phyloP scores from a whole-genome alignment of 2,888 invertebrate species.

The Anticlea derivata region DNA sequence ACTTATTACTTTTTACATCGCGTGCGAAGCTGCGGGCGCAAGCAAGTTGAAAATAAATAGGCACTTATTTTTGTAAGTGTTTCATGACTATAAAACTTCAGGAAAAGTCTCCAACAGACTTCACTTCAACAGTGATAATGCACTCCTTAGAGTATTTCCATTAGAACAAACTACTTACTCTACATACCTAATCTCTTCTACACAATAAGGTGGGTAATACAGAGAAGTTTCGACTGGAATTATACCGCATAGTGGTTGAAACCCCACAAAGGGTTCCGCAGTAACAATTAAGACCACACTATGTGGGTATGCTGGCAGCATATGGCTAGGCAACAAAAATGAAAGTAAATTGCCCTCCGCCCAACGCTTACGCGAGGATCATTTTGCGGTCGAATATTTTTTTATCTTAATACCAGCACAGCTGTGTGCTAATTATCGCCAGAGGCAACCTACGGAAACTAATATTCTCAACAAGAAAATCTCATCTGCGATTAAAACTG shows the following conservation, averaged over 20 bases:
- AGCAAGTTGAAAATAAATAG: no score
- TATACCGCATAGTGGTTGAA: constrained; percentile 45
- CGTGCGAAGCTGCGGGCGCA: no score
- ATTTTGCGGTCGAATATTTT: constrained; percentile 41
- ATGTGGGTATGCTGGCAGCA: constrained; percentile 43
- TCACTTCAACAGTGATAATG: constrained; percentile 9
- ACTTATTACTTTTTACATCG: no score
- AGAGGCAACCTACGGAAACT: no score
- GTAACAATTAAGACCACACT: constrained; percentile 52
- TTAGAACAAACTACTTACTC: constrained; percentile 27
- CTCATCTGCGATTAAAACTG: no score
- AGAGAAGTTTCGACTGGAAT: constrained; percentile 46
- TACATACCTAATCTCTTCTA: constrained; percentile 31
- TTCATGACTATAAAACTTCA: background rate
- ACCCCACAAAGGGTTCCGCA: constrained; percentile 48
- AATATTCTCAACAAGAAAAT: no score
- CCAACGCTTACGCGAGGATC: constrained; percentile 33
- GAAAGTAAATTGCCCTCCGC: constrained; percentile 43
- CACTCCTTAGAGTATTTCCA: constrained; percentile 15
- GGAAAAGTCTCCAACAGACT: background rate
- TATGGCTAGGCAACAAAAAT: constrained; percentile 50
- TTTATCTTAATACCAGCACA: constrained; percentile 26
- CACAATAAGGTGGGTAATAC: constrained; percentile 35
- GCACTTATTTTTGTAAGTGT: no score
- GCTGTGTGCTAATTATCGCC: constrained; percentile 26